These are phyloP conservation scores for Tineola bisselliella DNA, from an alignment of 2,888 invertebrate genomes.

Conservation along the genomic window DNA sequence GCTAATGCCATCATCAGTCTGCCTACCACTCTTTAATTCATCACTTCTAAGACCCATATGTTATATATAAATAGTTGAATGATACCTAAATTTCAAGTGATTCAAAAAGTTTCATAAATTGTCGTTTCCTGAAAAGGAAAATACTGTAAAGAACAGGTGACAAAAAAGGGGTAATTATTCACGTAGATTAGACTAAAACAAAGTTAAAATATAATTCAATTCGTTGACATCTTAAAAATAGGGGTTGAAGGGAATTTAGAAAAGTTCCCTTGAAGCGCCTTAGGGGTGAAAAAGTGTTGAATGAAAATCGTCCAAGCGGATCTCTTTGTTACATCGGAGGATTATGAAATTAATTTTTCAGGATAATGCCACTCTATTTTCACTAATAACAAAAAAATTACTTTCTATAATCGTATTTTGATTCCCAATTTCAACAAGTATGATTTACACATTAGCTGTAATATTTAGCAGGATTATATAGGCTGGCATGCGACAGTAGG, in stretches of 20 bases:
- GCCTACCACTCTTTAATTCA: too few relatives aligned
- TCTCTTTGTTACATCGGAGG: not conserved
- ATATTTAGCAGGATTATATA: too few relatives aligned
- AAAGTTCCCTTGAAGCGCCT: not conserved
- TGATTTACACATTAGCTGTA: too few relatives aligned
- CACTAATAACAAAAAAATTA: not conserved
- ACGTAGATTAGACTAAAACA: not conserved
- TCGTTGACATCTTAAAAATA: conserved; percentile 4
- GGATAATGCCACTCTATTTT: not conserved
- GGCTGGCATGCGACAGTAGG: too few relatives aligned
- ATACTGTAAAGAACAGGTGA: not conserved
- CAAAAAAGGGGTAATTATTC: not conserved
- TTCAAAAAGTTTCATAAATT: too few relatives aligned
- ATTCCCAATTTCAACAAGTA: too few relatives aligned
- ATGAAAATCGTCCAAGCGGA: not conserved
- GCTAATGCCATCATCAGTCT: too few relatives aligned
- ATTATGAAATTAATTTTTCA: not conserved
- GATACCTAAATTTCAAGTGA: too few relatives aligned
- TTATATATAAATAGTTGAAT: too few relatives aligned
- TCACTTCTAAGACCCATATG: too few relatives aligned
- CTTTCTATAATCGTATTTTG: too few relatives aligned
- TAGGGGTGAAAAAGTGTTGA: not conserved
- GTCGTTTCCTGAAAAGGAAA: not conserved
- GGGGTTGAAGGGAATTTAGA: not conserved
- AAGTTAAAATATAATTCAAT: conserved; percentile 8